These are phyloP conservation scores for Steatocranus sp. DNA, from an alignment of 2,797 vertebrate genomes.

Conservation along the genomic window DNA sequence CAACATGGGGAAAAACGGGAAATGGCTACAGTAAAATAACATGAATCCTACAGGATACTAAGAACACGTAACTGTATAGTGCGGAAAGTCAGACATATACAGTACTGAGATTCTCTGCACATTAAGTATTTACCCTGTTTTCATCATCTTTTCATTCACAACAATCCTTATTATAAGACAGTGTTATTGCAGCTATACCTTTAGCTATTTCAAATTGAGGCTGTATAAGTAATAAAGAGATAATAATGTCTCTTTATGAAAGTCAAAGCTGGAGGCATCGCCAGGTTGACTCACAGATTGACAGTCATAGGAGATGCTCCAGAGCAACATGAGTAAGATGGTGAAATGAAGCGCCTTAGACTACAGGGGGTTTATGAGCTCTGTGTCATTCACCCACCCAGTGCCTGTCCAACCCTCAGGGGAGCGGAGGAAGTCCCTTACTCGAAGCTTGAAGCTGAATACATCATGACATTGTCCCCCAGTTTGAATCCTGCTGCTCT, in stretches of 20 bases:
- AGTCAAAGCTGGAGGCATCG: conserved; percentile 26
- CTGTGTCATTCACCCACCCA: conserved; percentile 50
- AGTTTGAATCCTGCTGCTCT: conserved; percentile 14
- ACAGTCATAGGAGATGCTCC: conserved; percentile 50
- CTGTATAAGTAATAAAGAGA: not conserved
- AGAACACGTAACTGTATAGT: not conserved
- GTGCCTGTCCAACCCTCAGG: not conserved
- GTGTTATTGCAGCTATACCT: not conserved
- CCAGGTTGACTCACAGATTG: conserved; percentile 57
- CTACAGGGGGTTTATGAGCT: conserved; percentile 14
- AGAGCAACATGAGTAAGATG: conserved; percentile 56
- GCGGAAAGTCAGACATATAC: not conserved
- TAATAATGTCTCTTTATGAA: conserved; percentile 21
- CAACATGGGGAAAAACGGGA: conserved; percentile 24
- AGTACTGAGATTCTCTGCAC: not conserved
- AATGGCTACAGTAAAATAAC: not conserved
- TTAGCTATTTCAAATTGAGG: not conserved
- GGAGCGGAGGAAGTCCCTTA: conserved; percentile 20
- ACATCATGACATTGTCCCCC: conserved; percentile 22
- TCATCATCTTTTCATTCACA: not conserved
- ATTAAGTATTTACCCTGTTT: not conserved
- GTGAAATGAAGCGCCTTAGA: conserved; percentile 29
- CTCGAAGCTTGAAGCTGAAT: conserved; percentile 19
- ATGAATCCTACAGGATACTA: not conserved
- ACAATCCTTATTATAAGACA: not conserved